Conservation (phyloP, 2,113 vertebrate species). For the Aepyceros melampus region DNA sequence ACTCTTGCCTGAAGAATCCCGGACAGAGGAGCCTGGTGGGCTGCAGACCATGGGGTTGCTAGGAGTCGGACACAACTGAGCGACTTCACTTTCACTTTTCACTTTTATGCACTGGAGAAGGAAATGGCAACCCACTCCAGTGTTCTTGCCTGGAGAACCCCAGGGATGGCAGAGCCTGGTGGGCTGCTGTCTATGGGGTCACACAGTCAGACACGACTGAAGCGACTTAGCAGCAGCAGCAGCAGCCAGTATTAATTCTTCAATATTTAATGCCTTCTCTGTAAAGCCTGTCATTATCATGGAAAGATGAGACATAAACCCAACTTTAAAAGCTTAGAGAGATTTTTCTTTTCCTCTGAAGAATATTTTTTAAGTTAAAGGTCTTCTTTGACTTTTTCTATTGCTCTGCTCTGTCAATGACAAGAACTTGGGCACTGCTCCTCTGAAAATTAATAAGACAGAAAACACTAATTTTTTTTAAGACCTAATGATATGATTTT, state of each 20-base stretch:
- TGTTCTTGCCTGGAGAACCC: too few relatives aligned
- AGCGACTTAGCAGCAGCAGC: too few relatives aligned
- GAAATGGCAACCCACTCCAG: too few relatives aligned
- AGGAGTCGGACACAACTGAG: too few relatives aligned
- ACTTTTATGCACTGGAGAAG: too few relatives aligned
- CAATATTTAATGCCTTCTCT: background rate
- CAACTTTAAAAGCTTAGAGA: background rate
- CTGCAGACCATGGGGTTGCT: too few relatives aligned
- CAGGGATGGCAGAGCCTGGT: too few relatives aligned
- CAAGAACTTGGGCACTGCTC: background rate
- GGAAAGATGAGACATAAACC: background rate
- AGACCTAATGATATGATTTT: background rate
- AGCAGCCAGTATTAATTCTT: background rate
- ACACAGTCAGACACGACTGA: too few relatives aligned
- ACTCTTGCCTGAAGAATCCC: too few relatives aligned
- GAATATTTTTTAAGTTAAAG: background rate
- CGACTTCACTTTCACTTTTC: too few relatives aligned
- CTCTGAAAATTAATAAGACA: background rate
- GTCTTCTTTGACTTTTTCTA: background rate
- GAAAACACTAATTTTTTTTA: background rate
- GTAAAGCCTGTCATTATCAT: background rate
- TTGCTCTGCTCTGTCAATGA: background rate
- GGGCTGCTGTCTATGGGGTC: too few relatives aligned
- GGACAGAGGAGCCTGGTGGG: fast-evolving
- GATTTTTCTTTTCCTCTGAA: background rate